Percentiles rank a stretch among this genome's conserved stretches.
These are phyloP conservation scores for Ephestia elutella DNA, from an alignment of 1,140 invertebrate species.

Conservation along the genomic window DNA sequence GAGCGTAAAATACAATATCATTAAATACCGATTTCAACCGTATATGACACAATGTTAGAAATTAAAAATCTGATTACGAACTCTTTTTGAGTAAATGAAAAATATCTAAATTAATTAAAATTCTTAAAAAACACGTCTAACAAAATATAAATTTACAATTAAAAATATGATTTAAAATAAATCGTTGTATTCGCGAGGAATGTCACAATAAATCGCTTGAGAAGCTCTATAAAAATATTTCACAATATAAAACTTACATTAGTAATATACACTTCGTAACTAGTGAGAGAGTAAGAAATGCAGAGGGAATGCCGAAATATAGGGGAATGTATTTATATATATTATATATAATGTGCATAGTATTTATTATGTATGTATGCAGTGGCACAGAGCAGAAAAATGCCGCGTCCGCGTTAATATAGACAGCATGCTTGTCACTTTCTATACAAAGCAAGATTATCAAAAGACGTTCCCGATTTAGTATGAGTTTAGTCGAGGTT, in stretches of 20 bases:
- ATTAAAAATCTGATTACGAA: slow-evolving; percentile 31
- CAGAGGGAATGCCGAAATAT: slow-evolving; percentile 38
- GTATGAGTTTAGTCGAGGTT: too few relatives aligned
- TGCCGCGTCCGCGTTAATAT: too few relatives aligned
- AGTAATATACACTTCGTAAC: slow-evolving; percentile 37
- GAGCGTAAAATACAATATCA: neutral
- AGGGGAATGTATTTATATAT: slow-evolving; percentile 36
- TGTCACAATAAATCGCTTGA: slow-evolving; percentile 37
- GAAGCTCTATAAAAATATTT: slow-evolving; percentile 49
- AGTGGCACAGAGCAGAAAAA: too few relatives aligned
- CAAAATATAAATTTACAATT: slow-evolving; percentile 68
- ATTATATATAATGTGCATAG: slow-evolving; percentile 6
- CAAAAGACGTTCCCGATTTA: too few relatives aligned
- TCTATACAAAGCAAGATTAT: too few relatives aligned
- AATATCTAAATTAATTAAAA: slow-evolving; percentile 43
- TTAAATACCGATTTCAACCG: neutral
- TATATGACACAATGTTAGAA: slow-evolving; percentile 20
- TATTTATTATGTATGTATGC: slow-evolving; percentile 8
- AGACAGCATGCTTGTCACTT: too few relatives aligned
- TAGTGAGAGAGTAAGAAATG: slow-evolving; percentile 34
- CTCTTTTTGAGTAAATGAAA: slow-evolving; percentile 7
- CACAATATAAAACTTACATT: slow-evolving; percentile 43
- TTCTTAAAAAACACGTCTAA: slow-evolving; percentile 51
- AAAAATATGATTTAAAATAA: slow-evolving; percentile 57
- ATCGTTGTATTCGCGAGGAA: slow-evolving; percentile 65